These are phyloP conservation scores for Eilema depressum DNA, from an alignment of 2,888 invertebrate species.

Conservation along the genomic window DNA sequence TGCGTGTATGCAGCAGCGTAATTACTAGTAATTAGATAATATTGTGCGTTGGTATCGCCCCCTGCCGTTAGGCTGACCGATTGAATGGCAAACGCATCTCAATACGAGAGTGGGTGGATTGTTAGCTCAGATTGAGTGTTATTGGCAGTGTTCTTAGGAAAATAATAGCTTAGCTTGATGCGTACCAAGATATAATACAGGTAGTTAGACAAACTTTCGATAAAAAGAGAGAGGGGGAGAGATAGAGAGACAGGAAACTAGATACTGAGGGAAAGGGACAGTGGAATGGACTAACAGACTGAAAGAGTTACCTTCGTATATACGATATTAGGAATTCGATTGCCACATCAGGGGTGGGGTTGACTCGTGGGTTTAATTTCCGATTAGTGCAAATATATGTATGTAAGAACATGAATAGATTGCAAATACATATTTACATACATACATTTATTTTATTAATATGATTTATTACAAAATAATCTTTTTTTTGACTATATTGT, in stretches of 20 bases:
- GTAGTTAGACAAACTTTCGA: neutral
- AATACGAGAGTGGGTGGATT: conserved; percentile 48
- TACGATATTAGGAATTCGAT: too few species aligned
- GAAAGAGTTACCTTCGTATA: too few species aligned
- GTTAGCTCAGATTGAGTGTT: conserved; percentile 12
- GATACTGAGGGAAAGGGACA: too few species aligned
- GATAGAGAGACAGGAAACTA: neutral
- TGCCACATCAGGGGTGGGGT: too few species aligned
- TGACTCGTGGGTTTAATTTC: too few species aligned
- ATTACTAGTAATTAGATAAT: conserved; percentile 67
- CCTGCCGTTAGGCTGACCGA: conserved; percentile 52
- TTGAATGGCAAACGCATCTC: conserved; percentile 16
- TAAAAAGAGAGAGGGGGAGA: neutral
- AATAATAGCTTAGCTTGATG: neutral
- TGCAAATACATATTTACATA: too few species aligned
- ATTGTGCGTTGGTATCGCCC: conserved; percentile 59
- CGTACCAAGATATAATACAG: neutral
- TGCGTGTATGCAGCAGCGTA: conserved; percentile 58
- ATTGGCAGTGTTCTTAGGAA: neutral
- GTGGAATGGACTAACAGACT: too few species aligned
- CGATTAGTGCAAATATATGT: too few species aligned
- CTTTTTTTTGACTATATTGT: neutral
- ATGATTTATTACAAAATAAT: neutral
- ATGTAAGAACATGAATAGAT: too few species aligned
- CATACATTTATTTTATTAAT: too few species aligned